Evolutionary conservation across 2,888 invertebrate genomes (phyloP), one percentile per base, ranked within the genome.

Genomic region (Scaptodrosophila latifasciaeformis): DNA sequence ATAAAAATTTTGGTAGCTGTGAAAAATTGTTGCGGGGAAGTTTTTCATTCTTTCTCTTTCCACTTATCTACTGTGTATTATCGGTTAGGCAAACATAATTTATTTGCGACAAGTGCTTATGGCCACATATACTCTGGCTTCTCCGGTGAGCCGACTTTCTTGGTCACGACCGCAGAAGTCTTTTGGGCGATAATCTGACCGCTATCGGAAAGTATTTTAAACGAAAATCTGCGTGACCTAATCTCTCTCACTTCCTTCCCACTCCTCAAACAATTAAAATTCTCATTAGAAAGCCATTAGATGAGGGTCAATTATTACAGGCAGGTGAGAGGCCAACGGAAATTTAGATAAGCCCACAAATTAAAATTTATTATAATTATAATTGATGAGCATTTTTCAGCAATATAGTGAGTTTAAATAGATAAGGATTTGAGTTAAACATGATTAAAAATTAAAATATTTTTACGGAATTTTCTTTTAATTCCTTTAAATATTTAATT

Each of bases 211-310:
- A 37, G 35, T 44, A 55, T 62, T 59, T 52, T 37, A 62, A 60
- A 70, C 60, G 55, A 50, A 59, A 59, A 52, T 44, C 48, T 12
- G 40, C 19, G 34, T 1, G 37, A 27, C 5, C 27, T 6, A 9
- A 27, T 6, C 5, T n/a, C n/a, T 18, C 7, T 4, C 15, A 15
- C 3, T 2, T n/a, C 18, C 21, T 31, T 34, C 39, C 43, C 31
- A 13, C 27, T 19, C n/a, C 49, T 40, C 49, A 49, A 53, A 17
- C 72, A 76, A 72, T 72, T 72, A 76, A 70, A 72, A 76, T 56
- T 67, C 67, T 58, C 70, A 72, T 72, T 72, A 76, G 54, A 67
- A 70, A 63, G 61, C 50, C 72, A 65, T 76, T 72, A 70, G 13
- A 18, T 13, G 15, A n/a, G n/a, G n/a, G n/a, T n/a, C n/a, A n/a